A percentile compares a stretch with the other conserved stretches of the same genome.
Evolutionary conservation across 2,113 vertebrate genomes (phyloP).

Genomic region (Sminthopsis crassicaudata): DNA sequence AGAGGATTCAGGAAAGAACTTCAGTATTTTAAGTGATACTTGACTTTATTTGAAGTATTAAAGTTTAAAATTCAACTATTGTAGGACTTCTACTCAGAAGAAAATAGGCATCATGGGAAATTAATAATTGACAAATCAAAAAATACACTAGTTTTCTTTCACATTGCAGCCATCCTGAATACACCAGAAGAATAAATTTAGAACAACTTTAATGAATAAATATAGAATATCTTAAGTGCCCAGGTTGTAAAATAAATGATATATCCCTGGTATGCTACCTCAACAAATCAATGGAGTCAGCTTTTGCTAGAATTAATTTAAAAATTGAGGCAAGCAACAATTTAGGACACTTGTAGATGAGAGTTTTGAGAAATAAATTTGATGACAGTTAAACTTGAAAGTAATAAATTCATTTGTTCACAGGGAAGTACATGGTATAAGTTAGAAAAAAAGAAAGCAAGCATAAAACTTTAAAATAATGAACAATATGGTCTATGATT

Average conservation of each 20-base stretch:
- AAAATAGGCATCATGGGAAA: not conserved
- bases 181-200: not conserved
- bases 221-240: not conserved
- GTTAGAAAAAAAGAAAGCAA: not conserved
- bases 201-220: not conserved
- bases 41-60: slow-evolving; percentile 1
- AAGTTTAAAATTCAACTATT: slow-evolving; percentile 36
- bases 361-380: not conserved
- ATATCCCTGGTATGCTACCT: not conserved
- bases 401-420: not conserved
- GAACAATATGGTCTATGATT: rapidly evolving
- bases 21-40: not conserved
- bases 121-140: slow-evolving; percentile 5
- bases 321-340: not conserved
- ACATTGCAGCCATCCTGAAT: not conserved
- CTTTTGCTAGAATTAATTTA: not conserved
- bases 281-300: not conserved
- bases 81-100: not conserved
- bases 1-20: slow-evolving; percentile 24
- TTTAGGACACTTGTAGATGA: not conserved
- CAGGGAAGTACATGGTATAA: not conserved
- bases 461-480: not conserved
- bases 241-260: not conserved
- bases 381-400: not conserved
- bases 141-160: not conserved